Conservation (phyloP, 2,797 vertebrate species). For the Crocodylus rhombifer region DNA sequence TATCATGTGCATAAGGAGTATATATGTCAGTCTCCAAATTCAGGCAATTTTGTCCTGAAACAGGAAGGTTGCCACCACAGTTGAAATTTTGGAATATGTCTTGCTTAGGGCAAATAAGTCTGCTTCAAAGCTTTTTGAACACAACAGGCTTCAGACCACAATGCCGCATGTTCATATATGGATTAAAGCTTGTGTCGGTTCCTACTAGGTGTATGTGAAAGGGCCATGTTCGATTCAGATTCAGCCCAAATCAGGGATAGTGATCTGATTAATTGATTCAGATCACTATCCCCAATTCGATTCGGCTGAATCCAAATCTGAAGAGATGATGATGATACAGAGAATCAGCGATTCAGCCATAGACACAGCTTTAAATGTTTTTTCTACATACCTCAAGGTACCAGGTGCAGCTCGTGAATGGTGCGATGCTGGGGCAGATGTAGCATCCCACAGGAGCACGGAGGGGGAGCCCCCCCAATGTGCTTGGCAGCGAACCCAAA, state of each 20-base stretch:
- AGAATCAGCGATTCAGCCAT: too few species aligned
- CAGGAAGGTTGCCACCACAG: background rate
- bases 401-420: too few species aligned
- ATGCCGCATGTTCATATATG: background rate
- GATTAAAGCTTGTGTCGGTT: background rate
- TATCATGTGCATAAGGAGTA: background rate
- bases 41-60: constrained; percentile 44
- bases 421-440: too few species aligned
- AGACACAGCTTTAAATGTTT: too few species aligned
- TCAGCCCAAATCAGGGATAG: background rate
- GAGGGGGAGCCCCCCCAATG: too few species aligned
- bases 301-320: too few species aligned
- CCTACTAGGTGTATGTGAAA: background rate
- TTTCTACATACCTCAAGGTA: too few species aligned
- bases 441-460: too few species aligned
- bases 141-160: background rate
- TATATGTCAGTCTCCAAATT: background rate
- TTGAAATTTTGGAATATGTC: background rate
- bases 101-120: background rate
- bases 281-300: background rate
- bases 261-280: background rate
- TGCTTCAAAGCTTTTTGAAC: background rate
- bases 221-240: background rate
- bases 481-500: too few species aligned
- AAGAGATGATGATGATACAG: too few species aligned